Evolutionary conservation across 2,888 invertebrate genomes (phyloP).

Genomic region (Tanaodytes sp.): DNA sequence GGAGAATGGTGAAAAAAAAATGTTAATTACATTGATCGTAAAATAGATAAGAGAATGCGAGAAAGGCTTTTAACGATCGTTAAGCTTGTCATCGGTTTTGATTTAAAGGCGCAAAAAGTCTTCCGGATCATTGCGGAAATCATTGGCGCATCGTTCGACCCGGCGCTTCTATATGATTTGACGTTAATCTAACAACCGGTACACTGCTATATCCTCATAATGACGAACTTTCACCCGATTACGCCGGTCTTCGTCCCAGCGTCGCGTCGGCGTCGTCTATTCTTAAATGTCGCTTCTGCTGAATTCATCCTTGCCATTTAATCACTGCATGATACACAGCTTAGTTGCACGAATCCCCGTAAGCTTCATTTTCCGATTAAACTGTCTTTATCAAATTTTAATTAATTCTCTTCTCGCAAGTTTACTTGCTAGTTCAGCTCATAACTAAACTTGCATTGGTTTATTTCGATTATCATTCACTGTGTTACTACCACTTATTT

Average conservation of each 20-base stretch:
- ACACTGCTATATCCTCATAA: conserved; percentile 59
- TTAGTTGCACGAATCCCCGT: conserved; percentile 11
- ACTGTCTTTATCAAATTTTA: conserved; percentile 32
- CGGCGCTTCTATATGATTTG: conserved; percentile 59
- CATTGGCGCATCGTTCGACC: conserved; percentile 46
- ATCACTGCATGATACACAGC: conserved; percentile 32
- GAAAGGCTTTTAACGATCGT: conserved; percentile 44
- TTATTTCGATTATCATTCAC: no score
- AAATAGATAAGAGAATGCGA: conserved; percentile 37
- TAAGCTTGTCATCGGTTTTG: conserved; percentile 47
- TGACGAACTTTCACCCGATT: conserved; percentile 64
- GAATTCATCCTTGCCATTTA: conserved; percentile 45
- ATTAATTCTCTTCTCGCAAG: conserved; percentile 3
- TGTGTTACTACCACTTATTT: no score
- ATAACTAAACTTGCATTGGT: background rate
- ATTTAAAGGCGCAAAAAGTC: conserved; percentile 51
- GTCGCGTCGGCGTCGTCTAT: conserved; percentile 33
- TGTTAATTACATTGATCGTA: no score
- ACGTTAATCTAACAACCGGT: conserved; percentile 60
- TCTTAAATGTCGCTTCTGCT: conserved; percentile 36
- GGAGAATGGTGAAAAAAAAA: no score
- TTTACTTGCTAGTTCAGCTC: background rate
- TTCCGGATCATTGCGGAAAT: conserved; percentile 56
- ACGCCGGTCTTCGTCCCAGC: conserved; percentile 29
- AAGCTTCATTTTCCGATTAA: conserved; percentile 23